Evolutionary conservation across 2,113 vertebrate genomes (phyloP).

Genomic region (Xiphophorus hellerii): DNA sequence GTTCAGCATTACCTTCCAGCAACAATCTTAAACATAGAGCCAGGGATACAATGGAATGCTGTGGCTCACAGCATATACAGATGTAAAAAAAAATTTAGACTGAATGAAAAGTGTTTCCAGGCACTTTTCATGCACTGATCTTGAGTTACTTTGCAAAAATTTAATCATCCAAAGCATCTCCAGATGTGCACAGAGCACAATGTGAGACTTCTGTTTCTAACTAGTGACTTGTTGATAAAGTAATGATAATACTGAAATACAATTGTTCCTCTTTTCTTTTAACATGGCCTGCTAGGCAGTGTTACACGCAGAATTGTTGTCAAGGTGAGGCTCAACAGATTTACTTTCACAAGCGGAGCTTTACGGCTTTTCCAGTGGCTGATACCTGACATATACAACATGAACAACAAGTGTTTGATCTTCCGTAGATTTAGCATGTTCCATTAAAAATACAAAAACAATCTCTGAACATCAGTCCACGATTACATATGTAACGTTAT

Average conservation of each 20-base stretch:
- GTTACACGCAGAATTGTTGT: too few relatives aligned
- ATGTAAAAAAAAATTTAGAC: too few relatives aligned
- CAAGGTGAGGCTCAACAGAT: too few relatives aligned
- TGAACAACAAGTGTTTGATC: neutral
- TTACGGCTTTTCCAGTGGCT: neutral
- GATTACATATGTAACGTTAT: neutral
- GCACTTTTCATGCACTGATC: neutral
- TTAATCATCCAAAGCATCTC: neutral
- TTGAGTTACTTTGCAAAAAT: neutral
- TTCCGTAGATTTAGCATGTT: neutral
- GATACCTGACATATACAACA: neutral
- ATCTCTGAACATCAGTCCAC: neutral
- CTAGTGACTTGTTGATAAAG: neutral
- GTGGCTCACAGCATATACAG: neutral
- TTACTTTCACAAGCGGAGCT: too few relatives aligned
- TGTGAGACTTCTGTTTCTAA: neutral
- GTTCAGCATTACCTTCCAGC: neutral
- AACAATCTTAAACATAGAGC: too few relatives aligned
- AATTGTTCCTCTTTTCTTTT: neutral
- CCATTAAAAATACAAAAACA: neutral
- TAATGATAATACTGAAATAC: neutral
- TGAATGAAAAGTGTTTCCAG: neutral
- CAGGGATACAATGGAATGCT: neutral
- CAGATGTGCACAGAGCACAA: too few relatives aligned
- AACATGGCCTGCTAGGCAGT: too few relatives aligned